These are phyloP conservation scores for Megalurothrips usitatus DNA, from an alignment of 2,888 invertebrate genomes.

Conservation along the genomic window DNA sequence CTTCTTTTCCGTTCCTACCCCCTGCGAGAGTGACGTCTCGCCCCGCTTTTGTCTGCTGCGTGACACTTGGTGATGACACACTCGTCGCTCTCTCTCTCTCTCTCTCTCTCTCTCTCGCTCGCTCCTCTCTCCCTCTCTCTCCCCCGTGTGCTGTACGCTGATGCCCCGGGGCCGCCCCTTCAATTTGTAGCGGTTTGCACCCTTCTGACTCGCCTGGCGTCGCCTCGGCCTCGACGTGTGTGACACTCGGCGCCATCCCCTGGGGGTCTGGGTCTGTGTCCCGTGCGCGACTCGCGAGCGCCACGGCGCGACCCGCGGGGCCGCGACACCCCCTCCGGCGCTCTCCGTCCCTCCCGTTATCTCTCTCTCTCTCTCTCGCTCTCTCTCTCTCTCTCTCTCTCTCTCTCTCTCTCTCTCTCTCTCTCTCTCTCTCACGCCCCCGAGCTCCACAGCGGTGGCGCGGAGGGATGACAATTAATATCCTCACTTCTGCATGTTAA, in stretches of 20 bases:
- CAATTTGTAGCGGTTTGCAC: conserved; percentile 24
- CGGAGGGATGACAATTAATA: not conserved
- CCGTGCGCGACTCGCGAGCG: too few species aligned
- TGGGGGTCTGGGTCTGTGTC: too few species aligned
- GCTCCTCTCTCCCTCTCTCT: not conserved
- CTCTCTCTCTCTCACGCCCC: not conserved
- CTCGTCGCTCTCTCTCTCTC: not conserved
- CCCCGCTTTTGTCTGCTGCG: too few species aligned
- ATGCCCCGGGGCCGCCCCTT: not conserved
- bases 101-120: not conserved
- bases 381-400: not conserved
- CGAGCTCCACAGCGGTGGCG: not conserved
- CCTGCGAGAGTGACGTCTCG: too few species aligned
- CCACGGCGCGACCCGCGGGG: too few species aligned
- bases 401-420: not conserved
- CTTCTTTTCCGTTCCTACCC: too few species aligned
- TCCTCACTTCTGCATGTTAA: not conserved
- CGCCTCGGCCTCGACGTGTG: too few species aligned
- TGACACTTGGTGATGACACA: not conserved
- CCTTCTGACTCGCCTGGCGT: not conserved
- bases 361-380: not conserved
- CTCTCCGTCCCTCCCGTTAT: not conserved
- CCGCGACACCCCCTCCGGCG: not conserved
- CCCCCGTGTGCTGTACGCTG: not conserved
- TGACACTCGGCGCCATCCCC: too few species aligned